These are phyloP conservation scores for Neolamprologus longior DNA, from an alignment of 2,113 vertebrate genomes.

Conservation along the genomic window DNA sequence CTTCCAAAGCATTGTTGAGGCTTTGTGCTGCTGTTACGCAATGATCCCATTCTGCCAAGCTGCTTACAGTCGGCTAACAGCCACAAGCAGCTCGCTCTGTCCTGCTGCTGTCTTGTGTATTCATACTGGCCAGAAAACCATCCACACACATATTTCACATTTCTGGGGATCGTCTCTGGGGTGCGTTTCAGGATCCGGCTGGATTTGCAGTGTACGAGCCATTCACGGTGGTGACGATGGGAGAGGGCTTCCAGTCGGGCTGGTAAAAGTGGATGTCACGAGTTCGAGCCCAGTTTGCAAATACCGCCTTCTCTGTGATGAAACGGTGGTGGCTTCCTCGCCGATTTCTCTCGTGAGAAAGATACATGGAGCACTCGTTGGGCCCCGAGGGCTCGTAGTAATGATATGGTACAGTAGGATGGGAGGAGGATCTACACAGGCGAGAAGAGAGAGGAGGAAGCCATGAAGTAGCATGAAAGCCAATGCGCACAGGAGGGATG, in stretches of 20 bases:
- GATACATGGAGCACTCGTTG: constrained; percentile 89
- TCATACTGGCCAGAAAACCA: neutral
- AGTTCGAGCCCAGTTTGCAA: constrained; percentile 86
- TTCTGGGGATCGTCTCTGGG: neutral
- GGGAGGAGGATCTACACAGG: constrained; percentile 52
- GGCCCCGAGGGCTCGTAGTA: constrained; percentile 85
- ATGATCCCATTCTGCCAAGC: constrained; percentile 28
- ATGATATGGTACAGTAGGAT: constrained; percentile 84
- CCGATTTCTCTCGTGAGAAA: constrained; percentile 83
- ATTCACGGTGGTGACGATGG: constrained; percentile 7
- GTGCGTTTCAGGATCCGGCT: constrained; percentile 21
- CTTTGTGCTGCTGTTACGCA: neutral
- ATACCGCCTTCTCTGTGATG: constrained; percentile 89
- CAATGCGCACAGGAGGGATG: neutral
- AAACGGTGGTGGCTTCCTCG: constrained; percentile 89
- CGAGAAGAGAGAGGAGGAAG: neutral
- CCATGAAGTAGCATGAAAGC: neutral
- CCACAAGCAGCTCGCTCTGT: neutral
- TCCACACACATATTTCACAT: neutral
- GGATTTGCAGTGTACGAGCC: neutral
- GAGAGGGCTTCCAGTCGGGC: constrained; percentile 80
- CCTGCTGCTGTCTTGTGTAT: neutral
- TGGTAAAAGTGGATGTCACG: constrained; percentile 86
- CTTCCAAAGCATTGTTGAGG: constrained; percentile 11
- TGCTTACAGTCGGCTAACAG: neutral